Conservation (phyloP, 2,888 invertebrate species). For the Oscheius onirici region DNA sequence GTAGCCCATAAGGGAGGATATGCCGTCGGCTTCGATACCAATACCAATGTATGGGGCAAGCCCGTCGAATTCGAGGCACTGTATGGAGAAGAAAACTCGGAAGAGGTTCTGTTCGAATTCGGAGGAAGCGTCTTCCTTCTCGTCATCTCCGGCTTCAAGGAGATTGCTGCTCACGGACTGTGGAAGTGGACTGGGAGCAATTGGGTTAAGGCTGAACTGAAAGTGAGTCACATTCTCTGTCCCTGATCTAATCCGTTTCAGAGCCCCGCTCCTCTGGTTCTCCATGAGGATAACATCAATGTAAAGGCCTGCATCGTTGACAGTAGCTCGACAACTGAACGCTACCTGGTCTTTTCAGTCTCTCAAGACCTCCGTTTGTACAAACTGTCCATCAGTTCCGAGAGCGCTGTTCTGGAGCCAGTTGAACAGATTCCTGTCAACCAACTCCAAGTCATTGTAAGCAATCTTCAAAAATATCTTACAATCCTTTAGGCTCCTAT, state of each 20-base stretch:
- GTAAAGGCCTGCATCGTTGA: not conserved
- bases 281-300: constrained; percentile 12
- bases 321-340: not conserved
- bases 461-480: not conserved
- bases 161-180: not conserved
- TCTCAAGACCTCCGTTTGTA: constrained; percentile 4
- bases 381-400: not conserved
- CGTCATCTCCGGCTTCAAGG: constrained; percentile 13
- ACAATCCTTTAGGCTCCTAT: not conserved
- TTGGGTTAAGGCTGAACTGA: constrained; percentile 1
- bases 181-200: constrained; percentile 4
- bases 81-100: constrained; percentile 3
- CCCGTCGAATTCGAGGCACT: constrained; percentile 3
- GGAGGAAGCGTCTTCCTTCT: not conserved
- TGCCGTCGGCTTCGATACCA: constrained; percentile 1
- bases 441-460: constrained; percentile 5
- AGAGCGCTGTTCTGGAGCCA: not conserved
- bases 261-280: not conserved
- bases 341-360: constrained; percentile 10
- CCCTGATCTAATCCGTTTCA: not conserved
- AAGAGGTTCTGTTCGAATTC: constrained; percentile 16
- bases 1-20: constrained; percentile 22
- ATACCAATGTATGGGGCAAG: constrained; percentile 6
- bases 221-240: not conserved
- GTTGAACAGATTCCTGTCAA: not conserved